A percentile compares a stretch with the other conserved stretches of the same genome.
Evolutionary conservation across 2,797 vertebrate species (phyloP).

Genomic region (Gila robusta): DNA sequence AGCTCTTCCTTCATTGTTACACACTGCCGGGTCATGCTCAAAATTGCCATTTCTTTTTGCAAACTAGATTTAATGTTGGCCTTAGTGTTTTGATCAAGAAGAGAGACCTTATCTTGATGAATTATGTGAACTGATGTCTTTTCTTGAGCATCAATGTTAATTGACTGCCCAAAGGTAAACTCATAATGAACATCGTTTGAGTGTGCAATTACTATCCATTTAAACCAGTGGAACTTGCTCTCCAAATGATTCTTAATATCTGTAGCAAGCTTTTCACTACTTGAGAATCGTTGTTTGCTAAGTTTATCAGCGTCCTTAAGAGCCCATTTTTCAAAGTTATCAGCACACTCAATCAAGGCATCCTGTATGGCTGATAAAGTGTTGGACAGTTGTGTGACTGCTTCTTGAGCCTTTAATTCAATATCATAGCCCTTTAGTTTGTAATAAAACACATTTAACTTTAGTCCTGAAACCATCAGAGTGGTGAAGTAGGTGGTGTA

Average conservation of each 20-base stretch:
- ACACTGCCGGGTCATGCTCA: not conserved
- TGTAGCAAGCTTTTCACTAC: not conserved
- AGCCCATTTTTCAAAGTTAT: not conserved
- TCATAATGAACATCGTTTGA: not conserved
- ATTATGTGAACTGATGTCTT: not conserved
- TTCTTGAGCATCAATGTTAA: not conserved
- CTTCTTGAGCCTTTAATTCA: not conserved
- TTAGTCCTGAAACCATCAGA: conserved; percentile 36
- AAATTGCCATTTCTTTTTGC: not conserved
- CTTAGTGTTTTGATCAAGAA: not conserved
- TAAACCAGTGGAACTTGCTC: not conserved
- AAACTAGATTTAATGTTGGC: not conserved
- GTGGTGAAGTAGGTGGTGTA: conserved; percentile 21
- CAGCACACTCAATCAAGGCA: conserved; percentile 2
- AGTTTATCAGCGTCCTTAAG: not conserved
- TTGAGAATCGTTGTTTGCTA: not conserved
- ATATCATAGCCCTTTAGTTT: not conserved
- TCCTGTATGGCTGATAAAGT: conserved; percentile 4
- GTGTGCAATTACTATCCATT: conserved; percentile 5
- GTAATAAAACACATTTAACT: conserved; percentile 41
- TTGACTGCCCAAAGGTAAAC: conserved; percentile 13
- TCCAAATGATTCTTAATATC: not conserved
- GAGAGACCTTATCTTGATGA: not conserved
- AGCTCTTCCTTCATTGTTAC: not conserved
- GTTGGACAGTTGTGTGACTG: not conserved